Base-by-base conservation (phyloP, 1,140 invertebrate genomes). In the Brachionus rotundiformis region DNA sequence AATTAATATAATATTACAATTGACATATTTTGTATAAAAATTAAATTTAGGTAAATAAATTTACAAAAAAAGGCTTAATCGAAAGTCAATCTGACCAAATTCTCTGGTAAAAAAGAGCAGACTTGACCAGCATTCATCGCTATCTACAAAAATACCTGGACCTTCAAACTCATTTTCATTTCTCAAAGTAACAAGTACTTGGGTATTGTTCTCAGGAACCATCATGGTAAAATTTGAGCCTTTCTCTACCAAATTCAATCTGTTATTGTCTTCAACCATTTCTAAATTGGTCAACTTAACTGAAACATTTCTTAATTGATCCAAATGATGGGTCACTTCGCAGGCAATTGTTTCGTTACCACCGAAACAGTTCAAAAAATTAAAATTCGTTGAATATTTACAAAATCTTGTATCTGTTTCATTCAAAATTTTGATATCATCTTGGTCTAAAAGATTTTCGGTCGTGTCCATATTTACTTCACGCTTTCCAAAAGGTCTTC, bases 231-330 rank as follows among this genome's bases (percentile, higher is more conserved):
- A 54, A 19, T 54, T 54, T 5, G 47, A 54, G 8, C 47, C 47
- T 23, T 54, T 54, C 23, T 54, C 47, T 7, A 68, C 63, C 19
- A 68, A 68, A 36, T 36, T 68, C 29, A 68, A 68, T 13, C 8
- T 16, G 4, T 68, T 36, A 8, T 33, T 16, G 7, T 33, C 63
- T 39, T 31, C 29, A 5, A 68, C 29, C 16, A 68, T 10, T 36
- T 68, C 63, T 19, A 68, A 36, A 68, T 68, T 39, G 4, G 63
- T 68, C 33, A 68, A 36, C 36, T 68, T 68, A 11, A 68, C 29
- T 33, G 63, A 16, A 0, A 68, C 16, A 16, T 68, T 68, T 8
- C 16, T 68, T 39, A 68, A 11, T n/a, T 8, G 25, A 19, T 11
- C 23, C 16, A 68, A 68, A 31, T 36, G 16, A 16, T 33, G 29